Evolutionary conservation across 2,888 invertebrate species (phyloP).

Genomic region (Sphaerophoria rueppellii): DNA sequence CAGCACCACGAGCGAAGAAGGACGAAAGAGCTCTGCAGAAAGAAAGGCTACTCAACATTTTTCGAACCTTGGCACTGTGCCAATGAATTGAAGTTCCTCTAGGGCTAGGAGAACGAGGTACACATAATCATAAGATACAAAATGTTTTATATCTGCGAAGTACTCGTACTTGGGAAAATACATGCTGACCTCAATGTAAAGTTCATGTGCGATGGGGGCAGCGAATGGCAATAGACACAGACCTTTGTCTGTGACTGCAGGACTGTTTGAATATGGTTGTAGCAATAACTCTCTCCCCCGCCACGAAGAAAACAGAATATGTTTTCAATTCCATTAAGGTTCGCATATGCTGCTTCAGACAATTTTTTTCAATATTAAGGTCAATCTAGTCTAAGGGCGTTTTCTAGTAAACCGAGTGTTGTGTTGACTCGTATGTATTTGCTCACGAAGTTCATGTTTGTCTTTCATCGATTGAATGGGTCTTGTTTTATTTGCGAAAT

Average conservation of each 20-base stretch:
- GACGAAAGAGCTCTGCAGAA: neutral
- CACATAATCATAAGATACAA: conserved; percentile 47
- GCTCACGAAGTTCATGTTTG: neutral
- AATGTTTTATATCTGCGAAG: conserved; percentile 36
- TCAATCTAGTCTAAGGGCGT: conserved; percentile 1
- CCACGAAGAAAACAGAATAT: conserved; percentile 5
- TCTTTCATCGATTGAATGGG: conserved; percentile 1
- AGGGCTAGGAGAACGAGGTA: conserved; percentile 41
- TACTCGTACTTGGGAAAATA: conserved; percentile 26
- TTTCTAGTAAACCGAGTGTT: conserved; percentile 16
- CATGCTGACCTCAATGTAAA: conserved; percentile 43
- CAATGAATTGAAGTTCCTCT: conserved; percentile 60
- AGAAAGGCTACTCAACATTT: conserved; percentile 8
- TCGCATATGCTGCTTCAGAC: neutral
- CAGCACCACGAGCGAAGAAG: conserved; percentile 3
- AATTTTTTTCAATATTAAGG: conserved; percentile 34
- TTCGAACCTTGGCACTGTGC: conserved; percentile 68
- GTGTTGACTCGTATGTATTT: conserved; percentile 14
- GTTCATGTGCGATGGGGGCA: conserved; percentile 10
- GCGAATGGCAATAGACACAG: neutral
- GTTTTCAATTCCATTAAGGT: conserved; percentile 4
- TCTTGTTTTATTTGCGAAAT: too few species aligned
- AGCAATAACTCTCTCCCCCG: neutral
- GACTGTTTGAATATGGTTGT: neutral
- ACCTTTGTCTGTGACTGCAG: neutral